phyloP scores from a whole-genome alignment of 1,140 invertebrate genomes.

The Mizuhopecten yessoensis region DNA sequence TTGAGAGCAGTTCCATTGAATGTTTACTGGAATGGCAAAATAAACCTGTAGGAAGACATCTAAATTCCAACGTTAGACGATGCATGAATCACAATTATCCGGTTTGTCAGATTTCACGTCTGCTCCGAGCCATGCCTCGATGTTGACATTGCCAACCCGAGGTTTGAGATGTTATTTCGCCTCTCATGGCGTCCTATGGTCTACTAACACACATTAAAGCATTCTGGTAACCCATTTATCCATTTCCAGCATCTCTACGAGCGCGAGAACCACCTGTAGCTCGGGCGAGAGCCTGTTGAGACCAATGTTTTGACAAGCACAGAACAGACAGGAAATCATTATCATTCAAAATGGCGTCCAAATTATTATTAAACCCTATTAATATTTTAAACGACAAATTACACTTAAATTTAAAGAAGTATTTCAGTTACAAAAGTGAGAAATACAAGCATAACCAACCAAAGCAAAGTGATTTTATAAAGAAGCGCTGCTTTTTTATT shows the following conservation, averaged over 20 bases:
- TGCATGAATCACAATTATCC: neutral
- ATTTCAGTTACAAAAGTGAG: no score
- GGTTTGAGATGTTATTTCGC: neutral
- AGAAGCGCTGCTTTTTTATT: neutral
- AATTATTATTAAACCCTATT: neutral
- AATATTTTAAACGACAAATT: neutral
- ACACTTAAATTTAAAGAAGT: no score
- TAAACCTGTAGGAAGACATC: neutral
- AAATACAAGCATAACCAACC: no score
- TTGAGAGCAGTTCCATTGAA: neutral
- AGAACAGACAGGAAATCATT: neutral
- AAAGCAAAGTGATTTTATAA: no score
- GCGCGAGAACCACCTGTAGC: conserved; percentile 1
- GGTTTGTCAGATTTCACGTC: neutral
- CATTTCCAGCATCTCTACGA: neutral
- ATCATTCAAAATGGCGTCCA: conserved; percentile 27
- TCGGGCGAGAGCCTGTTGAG: neutral
- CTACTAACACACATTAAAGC: neutral
- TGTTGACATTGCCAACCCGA: conserved; percentile 9
- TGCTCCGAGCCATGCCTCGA: neutral
- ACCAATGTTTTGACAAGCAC: conserved; percentile 25
- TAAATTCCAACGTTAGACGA: neutral
- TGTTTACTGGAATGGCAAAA: neutral
- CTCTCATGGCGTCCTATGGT: neutral
- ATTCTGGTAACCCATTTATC: neutral